A percentile compares a stretch with the other conserved stretches of the same genome.
phyloP scores from a whole-genome alignment of 2,888 invertebrate species.

The Drosophila paramelanica region DNA sequence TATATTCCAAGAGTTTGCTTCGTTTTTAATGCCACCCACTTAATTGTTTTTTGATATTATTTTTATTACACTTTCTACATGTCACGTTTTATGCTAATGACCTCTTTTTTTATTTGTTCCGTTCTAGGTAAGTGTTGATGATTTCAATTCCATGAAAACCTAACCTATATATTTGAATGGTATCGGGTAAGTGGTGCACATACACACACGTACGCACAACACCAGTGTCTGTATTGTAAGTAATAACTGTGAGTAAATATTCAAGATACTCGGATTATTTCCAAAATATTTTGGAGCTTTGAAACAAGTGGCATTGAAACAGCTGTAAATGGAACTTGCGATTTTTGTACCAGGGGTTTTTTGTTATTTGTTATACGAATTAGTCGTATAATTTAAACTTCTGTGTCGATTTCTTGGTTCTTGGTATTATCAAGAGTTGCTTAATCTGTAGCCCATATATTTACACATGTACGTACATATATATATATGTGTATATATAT shows the following conservation, averaged over 20 bases:
- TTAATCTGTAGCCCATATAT: conserved; percentile 21
- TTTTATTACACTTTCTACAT: background rate
- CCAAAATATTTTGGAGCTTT: background rate
- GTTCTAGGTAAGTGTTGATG: conserved; percentile 70
- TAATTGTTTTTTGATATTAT: background rate
- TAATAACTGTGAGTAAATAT: no score
- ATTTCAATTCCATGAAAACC: background rate
- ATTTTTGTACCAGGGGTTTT: no score
- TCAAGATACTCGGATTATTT: no score
- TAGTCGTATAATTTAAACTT: conserved; percentile 2
- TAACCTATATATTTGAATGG: background rate
- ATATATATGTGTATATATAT: background rate
- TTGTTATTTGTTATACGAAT: no score
- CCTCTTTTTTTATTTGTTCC: conserved; percentile 11
- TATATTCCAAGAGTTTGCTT: conserved; percentile 16
- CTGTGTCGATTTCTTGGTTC: conserved; percentile 1
- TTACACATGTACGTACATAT: no score
- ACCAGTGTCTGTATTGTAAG: no score
- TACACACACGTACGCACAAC: conserved; percentile 17
- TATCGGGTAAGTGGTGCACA: conserved; percentile 56
- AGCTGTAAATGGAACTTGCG: background rate
- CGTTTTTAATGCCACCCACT: conserved; percentile 8
- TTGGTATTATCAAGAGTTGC: conserved; percentile 23
- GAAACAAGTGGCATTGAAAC: conserved; percentile 18
- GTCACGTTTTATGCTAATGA: conserved; percentile 4